A percentile compares a stretch with the other conserved stretches of the same genome.
phyloP scores from a whole-genome alignment of 2,888 invertebrate genomes.

The Idaea dimidiata region DNA sequence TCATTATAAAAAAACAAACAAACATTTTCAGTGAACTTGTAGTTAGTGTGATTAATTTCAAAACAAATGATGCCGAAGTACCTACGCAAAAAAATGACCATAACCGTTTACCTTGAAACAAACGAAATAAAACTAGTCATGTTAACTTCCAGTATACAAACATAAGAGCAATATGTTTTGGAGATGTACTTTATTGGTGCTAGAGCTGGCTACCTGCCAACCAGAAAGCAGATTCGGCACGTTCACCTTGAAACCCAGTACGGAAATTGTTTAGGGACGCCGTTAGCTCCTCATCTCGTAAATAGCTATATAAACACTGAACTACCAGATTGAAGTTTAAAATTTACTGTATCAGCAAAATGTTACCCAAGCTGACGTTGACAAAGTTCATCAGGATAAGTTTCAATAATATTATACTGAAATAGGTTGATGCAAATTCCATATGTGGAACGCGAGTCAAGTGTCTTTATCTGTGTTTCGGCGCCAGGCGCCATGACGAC shows the following conservation, averaged over 20 bases:
- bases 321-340: background rate
- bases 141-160: constrained; percentile 37
- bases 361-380: background rate
- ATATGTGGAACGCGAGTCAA: constrained; percentile 15
- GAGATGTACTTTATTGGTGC: constrained; percentile 30
- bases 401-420: too few relatives aligned
- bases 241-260: constrained; percentile 40
- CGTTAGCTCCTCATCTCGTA: constrained; percentile 32
- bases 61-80: background rate
- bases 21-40: background rate
- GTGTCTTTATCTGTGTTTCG: constrained; percentile 24
- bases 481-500: constrained; percentile 21
- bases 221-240: constrained; percentile 25
- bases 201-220: constrained; percentile 41
- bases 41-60: background rate
- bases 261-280: constrained; percentile 31
- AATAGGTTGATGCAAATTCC: background rate
- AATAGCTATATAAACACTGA: constrained; percentile 10
- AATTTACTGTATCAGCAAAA: background rate
- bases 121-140: constrained; percentile 7
- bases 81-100: background rate
- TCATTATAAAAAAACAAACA: too few relatives aligned
- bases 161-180: constrained; percentile 30
- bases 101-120: background rate
- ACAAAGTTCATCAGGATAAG: background rate